Base-by-base conservation (phyloP, 1,140 invertebrate genomes). In the Papilio aristodemus region DNA sequence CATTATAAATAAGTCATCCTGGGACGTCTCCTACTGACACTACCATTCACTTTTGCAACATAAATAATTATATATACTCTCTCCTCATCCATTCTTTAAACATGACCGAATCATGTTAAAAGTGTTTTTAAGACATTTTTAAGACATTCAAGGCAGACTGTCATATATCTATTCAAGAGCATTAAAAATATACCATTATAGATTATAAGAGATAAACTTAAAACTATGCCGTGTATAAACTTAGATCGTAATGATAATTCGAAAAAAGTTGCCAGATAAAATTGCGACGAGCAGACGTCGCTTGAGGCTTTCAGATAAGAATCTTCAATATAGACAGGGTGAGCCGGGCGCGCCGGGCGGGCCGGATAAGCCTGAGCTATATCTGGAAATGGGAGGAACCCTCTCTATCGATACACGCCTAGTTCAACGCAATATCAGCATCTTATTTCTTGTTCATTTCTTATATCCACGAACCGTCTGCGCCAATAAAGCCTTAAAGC, bases 291-390 rank as follows among this genome's bases (percentile, higher is more conserved):
- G 14, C 17, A 38, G 59, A 62, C 59, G 22, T 25, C 22, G 62
- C 62, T 43, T 27, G 39, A 66, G 63, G 43, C 41, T 62, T 36
- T 46, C 19, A 27, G 41, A 64, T 68, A 64, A 46, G 25, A 17
- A 37, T 32, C 41, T 59, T 54, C n/a, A n/a, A n/a, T n/a, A n/a
- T n/a, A n/a, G n/a, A n/a, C n/a, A n/a, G n/a, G 66, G 71, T 75
- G 68, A 57, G n/a, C 66, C 67, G 62, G n/a, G n/a, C n/a, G n/a
- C n/a, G 64, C 32, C 69, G 36, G 68, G 38, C 62, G 62, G 67
- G 37, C 64, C 71, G 69, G 73, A 72, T 72, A 75, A 70, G 57
- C 66, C 54, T 39, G 70, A 2, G 60, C 74, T 73, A 76, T 72
- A 73, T 76, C 69, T 63, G 67, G 71, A 76, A 71, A 63, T 73